Base-by-base conservation (phyloP, 1,140 invertebrate species). In the Forficula auricularia region DNA sequence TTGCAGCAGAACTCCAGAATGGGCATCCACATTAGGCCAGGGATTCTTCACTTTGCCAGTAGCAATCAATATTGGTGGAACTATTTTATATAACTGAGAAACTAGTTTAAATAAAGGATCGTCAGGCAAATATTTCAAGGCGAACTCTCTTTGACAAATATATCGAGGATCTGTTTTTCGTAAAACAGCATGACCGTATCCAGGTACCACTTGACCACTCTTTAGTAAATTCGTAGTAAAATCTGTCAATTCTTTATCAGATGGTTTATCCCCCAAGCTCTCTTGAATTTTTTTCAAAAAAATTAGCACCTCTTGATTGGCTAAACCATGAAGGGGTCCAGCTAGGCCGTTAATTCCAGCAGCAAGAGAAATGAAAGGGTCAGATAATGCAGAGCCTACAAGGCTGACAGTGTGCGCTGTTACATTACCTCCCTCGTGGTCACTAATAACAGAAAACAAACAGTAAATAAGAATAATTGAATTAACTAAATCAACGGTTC, bases 1-100 rank as follows among this genome's bases (percentile, higher is more conserved):
- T 39, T 70, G 67, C 3, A 77, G 58, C 16, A 76, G 56, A 9
- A 75, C 72, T 19, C 73, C 73, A 51, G 70, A 73, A 56, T 76
- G 73, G 34, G 73, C 72, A 57, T 76, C 73, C 22, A 76, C 73
- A 60, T 76, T 77, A n/a, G 73, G 73, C 72, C 72, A 76, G 8
- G 73, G 73, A 56, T 76, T 76, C 54, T 72, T 71, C 4, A 71
- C 71, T 56, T 76, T 76, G 36, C 73, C 73, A 41, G 71, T 70
- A 45, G 73, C 68, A 18, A 69, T 54, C 2, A 76, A 61, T 45
- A 77, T 69, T 47, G 69, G 62, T 3, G 73, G 73, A n/a, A 71
- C 70, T 22, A 76, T 59, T 50, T 74, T 70, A 58, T 72, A 77
- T 45, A 65, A 40, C 50, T 71, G 65, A 18, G 66, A 57, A 41